phyloP scores from a whole-genome alignment of 1,140 invertebrate genomes.

The Platorchestia sp. region DNA sequence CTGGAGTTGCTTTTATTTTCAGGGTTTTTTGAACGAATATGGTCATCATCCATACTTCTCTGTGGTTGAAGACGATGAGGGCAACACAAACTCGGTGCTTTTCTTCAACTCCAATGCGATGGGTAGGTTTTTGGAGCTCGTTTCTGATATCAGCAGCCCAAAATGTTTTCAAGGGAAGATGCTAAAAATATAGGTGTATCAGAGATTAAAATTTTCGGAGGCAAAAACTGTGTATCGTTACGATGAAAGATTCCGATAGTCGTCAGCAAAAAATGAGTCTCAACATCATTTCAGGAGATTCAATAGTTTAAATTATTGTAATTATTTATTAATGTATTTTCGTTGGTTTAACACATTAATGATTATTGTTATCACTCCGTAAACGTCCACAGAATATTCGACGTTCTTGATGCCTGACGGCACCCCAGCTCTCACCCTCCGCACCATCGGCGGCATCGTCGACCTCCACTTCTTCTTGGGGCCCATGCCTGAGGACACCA shows the following conservation, averaged over 20 bases:
- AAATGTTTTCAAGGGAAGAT: no score
- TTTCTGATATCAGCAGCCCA: no score
- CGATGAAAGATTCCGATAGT: no score
- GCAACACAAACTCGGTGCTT: constrained; percentile 72
- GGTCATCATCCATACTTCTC: constrained; percentile 77
- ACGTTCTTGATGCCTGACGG: constrained; percentile 64
- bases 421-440: constrained; percentile 69
- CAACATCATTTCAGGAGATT: no score
- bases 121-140: constrained; percentile 57
- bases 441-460: constrained; percentile 70
- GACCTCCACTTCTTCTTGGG: constrained; percentile 74
- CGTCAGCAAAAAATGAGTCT: no score
- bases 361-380: no score
- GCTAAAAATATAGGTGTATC: no score
- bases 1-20: neutral
- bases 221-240: no score
- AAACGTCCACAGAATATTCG: constrained; percentile 57
- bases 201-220: no score
- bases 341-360: no score
- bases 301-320: no score
- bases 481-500: constrained; percentile 71
- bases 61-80: constrained; percentile 73
- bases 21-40: constrained; percentile 72
- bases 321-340: no score
- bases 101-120: constrained; percentile 74